Evolutionary conservation across 1,140 invertebrate genomes (phyloP), one percentile per base, ranked within the genome.

Genomic region (Zaprionus africanus): DNA sequence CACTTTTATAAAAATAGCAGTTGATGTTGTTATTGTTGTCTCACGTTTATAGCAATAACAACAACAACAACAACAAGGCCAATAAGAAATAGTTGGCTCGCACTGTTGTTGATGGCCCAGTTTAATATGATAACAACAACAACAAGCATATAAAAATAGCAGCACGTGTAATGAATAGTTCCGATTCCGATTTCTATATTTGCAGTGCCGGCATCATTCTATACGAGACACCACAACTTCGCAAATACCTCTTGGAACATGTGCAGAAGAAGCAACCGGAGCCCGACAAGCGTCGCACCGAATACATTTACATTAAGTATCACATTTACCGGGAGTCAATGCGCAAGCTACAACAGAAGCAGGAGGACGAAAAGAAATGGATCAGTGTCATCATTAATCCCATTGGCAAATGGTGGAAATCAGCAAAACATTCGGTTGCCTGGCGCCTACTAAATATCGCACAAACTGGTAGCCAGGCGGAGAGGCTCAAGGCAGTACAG

Each of bases 341-440:
- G 92, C 84, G 84, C 11, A 91, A 90, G 62, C 19, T 91, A 22
- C 79, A 91, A 38, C 86, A 91, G 56, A 85, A 91, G 57, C 79
- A 92, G 59, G 88, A 92, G 60, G 84, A 93, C 22, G 86, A 92
- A 11, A 92, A 92, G 78, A 92, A 93, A 69, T 93, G 92, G 92
- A 90, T 92, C 28, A 93, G 70, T 56, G 87, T 93, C 12, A 92
- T 93, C 13, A 92, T 92, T 4, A 91, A 93, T 67, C 92, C 92
- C 0, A 81, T 93, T 69, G 92, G 92, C 7, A 93, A 93, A 64
- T 93, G 92, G 91, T 93, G 92, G 91, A 93, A 93, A 75, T 67
- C 92, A n/a, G 79, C 93, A 41, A 94, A 93, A 82, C 94, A 94
- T 83, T 91, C 90, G 12, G 93, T 93, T 63, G 93, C 93, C 7